Percentiles rank a stretch among this genome's conserved stretches.
Conservation (phyloP, 2,113 vertebrate species). For the Phrynosoma blainvillii region DNA sequence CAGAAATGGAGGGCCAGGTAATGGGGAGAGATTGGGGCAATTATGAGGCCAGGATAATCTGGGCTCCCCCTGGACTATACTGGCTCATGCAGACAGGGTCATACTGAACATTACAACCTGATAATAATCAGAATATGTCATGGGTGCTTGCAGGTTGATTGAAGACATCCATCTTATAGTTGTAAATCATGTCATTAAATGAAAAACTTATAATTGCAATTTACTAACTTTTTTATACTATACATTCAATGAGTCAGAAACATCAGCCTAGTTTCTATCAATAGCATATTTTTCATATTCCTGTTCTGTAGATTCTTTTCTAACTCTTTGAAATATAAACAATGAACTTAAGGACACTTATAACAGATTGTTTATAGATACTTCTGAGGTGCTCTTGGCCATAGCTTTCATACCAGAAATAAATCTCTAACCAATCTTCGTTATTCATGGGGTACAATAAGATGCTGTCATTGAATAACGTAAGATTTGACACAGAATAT, state of each 20-base stretch:
- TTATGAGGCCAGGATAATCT: too few species aligned
- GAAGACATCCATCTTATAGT: neutral
- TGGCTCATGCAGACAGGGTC: too few species aligned
- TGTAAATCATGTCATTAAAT: neutral
- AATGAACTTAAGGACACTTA: neutral
- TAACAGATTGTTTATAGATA: neutral
- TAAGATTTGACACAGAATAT: too few species aligned
- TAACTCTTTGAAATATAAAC: neutral
- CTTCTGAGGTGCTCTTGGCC: neutral
- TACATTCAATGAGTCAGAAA: neutral
- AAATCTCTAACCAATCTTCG: too few species aligned
- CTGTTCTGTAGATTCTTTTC: neutral
- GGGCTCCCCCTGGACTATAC: too few species aligned
- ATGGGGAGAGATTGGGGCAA: too few species aligned
- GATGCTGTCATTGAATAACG: too few species aligned
- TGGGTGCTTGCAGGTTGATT: neutral
- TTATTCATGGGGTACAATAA: too few species aligned
- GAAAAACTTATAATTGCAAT: neutral
- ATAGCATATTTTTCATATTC: neutral
- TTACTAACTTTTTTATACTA: neutral
- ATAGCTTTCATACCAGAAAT: too few species aligned
- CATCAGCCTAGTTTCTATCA: too few species aligned
- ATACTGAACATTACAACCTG: neutral
- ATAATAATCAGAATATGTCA: neutral
- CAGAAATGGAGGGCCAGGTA: too few species aligned